These are phyloP conservation scores for Eilema depressum DNA, from an alignment of 2,888 invertebrate genomes.

Conservation along the genomic window DNA sequence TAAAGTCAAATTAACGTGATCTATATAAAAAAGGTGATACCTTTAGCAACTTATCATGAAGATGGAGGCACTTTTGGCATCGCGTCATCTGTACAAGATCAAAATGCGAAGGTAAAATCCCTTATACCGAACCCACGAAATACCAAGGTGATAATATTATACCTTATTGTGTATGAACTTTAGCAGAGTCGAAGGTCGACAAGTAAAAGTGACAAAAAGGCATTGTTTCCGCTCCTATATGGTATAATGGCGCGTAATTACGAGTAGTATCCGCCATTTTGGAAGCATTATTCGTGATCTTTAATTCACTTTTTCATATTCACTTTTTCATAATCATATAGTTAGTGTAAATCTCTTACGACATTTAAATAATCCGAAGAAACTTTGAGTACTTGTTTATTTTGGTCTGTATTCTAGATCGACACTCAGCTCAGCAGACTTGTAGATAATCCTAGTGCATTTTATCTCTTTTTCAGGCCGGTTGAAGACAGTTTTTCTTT, in stretches of 20 bases:
- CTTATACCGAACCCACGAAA: slow-evolving; percentile 23
- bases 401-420: too few species aligned
- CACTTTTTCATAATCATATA: neutral
- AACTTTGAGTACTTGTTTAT: too few species aligned
- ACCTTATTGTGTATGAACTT: slow-evolving; percentile 29
- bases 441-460: too few species aligned
- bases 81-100: slow-evolving; percentile 5
- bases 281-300: neutral
- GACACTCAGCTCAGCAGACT: too few species aligned
- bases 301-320: neutral
- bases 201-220: slow-evolving; percentile 20
- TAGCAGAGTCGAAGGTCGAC: slow-evolving; percentile 38
- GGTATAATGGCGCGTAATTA: slow-evolving; percentile 16
- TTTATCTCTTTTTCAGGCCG: too few species aligned
- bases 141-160: slow-evolving; percentile 40
- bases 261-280: slow-evolving; percentile 18
- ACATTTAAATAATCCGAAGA: too few species aligned
- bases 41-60: neutral
- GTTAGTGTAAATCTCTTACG: too few species aligned
- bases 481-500: too few species aligned
- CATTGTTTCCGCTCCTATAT: slow-evolving; percentile 8
- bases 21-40: too few species aligned
- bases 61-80: neutral
- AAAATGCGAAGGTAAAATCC: slow-evolving; percentile 27
- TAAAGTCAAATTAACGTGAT: too few species aligned